phyloP scores from a whole-genome alignment of 1,140 invertebrate species.

The Linepithema humile region DNA sequence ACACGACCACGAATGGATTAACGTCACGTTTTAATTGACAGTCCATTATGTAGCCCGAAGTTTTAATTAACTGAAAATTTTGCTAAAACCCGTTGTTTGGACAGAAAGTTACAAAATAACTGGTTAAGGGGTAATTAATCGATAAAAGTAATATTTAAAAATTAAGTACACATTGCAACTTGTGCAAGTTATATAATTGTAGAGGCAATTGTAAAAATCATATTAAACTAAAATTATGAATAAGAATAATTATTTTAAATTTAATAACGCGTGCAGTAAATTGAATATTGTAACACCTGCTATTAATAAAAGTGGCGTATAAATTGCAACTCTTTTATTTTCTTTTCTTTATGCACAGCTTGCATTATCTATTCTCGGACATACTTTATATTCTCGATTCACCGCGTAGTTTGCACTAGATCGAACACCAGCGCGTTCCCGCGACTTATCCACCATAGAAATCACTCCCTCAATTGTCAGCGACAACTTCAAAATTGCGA shows the following conservation, averaged over 20 bases:
- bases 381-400: conserved; percentile 40
- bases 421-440: conserved; percentile 15
- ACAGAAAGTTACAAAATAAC: conserved; percentile 13
- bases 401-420: conserved; percentile 19
- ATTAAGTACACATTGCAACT: not conserved
- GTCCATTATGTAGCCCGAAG: conserved; percentile 49
- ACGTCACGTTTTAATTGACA: conserved; percentile 56
- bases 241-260: not conserved
- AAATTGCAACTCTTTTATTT: not conserved
- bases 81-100: conserved; percentile 25
- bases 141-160: conserved; percentile 15
- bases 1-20: conserved; percentile 44
- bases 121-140: conserved; percentile 23
- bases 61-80: conserved; percentile 57
- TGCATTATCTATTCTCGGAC: conserved; percentile 36
- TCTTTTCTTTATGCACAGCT: not conserved
- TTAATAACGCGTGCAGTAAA: not conserved
- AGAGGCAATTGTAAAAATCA: not conserved
- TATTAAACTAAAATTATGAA: not conserved
- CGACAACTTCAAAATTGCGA: conserved; percentile 53
- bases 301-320: not conserved
- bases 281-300: not conserved
- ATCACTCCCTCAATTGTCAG: conserved; percentile 47
- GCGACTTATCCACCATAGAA: conserved; percentile 47
- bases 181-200: not conserved